Evolutionary conservation across 2,797 vertebrate species (phyloP).

Genomic region (Peromyscus nudipes): DNA sequence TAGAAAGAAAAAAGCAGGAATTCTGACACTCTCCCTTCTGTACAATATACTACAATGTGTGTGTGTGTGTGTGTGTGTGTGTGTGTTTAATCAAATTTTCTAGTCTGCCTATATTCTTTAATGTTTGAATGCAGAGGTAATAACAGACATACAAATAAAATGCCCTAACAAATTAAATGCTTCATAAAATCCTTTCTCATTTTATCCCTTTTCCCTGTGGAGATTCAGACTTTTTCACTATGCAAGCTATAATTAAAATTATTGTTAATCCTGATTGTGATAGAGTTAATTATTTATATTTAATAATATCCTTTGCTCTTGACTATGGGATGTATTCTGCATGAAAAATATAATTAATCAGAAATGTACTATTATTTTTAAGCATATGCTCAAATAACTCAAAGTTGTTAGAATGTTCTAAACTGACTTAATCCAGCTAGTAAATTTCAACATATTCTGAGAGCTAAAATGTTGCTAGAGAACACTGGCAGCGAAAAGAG

Average conservation of each 20-base stretch:
- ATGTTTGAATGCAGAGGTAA: conserved; percentile 4
- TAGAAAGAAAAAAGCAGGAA: not conserved
- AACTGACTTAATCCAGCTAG: not conserved
- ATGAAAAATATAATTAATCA: conserved; percentile 28
- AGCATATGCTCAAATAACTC: conserved; percentile 15
- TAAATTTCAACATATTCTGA: not conserved
- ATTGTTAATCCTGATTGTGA: conserved; percentile 38
- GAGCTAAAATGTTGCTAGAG: not conserved
- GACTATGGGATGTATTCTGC: not conserved
- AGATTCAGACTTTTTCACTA: conserved; percentile 29
- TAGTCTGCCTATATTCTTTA: not conserved
- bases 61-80: too few species aligned
- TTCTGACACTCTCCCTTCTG: not conserved
- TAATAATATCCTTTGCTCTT: not conserved
- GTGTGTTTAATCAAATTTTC: not conserved
- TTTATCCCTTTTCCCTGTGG: not conserved
- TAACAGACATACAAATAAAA: not conserved
- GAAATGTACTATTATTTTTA: conserved; percentile 44
- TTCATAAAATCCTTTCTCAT: not conserved
- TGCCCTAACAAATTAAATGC: not conserved
- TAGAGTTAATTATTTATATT: conserved; percentile 52
- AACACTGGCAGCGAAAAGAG: not conserved
- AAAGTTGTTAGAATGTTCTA: conserved; percentile 47
- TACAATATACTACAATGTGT: not conserved
- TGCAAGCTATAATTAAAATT: conserved; percentile 14